phyloP scores from a whole-genome alignment of 2,888 invertebrate species.

The Amblyjoppa proteus region DNA sequence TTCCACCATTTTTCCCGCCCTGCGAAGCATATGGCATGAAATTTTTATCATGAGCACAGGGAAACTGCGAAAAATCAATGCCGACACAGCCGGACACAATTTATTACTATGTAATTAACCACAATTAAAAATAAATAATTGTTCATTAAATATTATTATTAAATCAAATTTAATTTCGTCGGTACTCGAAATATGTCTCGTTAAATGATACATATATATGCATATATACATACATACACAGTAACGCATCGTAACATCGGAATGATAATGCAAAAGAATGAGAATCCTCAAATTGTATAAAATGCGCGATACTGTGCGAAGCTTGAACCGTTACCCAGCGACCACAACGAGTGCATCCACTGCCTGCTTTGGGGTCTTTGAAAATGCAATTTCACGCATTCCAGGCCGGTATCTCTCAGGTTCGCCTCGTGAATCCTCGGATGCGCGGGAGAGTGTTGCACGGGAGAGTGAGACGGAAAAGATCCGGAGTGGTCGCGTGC shows the following conservation, averaged over 20 bases:
- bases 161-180: too few species aligned
- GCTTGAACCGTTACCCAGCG: not conserved
- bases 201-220: not conserved
- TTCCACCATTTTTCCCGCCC: too few species aligned
- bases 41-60: too few species aligned
- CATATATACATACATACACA: not conserved
- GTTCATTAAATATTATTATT: too few species aligned
- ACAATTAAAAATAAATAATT: too few species aligned
- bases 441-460: not conserved
- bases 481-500: slow-evolving; percentile 53
- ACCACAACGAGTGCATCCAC: not conserved
- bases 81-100: not conserved
- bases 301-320: not conserved
- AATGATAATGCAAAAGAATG: slow-evolving; percentile 3
- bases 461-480: slow-evolving; percentile 24
- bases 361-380: not conserved
- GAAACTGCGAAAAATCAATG: not conserved
- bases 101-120: too few species aligned
- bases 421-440: slow-evolving; percentile 30
- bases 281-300: slow-evolving; percentile 7
- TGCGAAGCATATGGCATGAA: too few species aligned
- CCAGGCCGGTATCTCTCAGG: slow-evolving; percentile 37
- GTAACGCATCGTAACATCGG: not conserved
- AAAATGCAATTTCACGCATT: slow-evolving; percentile 54
- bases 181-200: not conserved